Evolutionary conservation across 2,113 vertebrate species (phyloP).

Genomic region (Hemicordylus capensis): DNA sequence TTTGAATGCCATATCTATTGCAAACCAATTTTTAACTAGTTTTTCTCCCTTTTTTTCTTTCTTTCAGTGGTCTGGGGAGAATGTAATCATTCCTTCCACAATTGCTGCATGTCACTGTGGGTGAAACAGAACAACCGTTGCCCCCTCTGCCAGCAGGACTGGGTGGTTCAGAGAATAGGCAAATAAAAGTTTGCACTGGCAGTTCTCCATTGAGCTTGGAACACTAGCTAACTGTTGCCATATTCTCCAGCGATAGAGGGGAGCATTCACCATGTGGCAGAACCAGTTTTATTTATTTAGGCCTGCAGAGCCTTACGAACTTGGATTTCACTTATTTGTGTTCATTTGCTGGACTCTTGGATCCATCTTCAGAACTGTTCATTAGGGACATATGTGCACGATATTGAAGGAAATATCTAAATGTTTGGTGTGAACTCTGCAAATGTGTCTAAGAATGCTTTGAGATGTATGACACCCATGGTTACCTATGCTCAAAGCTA

Average conservation of each 20-base stretch:
- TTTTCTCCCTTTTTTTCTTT: conserved; percentile 57
- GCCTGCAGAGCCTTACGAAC: not conserved
- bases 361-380: conserved; percentile 47
- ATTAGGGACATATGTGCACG: conserved; percentile 14
- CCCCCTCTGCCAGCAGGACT: conserved; percentile 98
- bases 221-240: conserved; percentile 12
- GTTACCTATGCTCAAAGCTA: conserved; percentile 16
- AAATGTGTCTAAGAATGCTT: conserved; percentile 31
- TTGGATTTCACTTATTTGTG: conserved; percentile 24
- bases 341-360: not conserved
- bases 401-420: conserved; percentile 38
- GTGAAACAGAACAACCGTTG: conserved; percentile 99
- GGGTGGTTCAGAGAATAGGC: conserved; percentile 99
- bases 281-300: conserved; percentile 1
- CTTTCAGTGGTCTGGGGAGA: conserved; percentile 98
- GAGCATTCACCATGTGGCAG: not conserved
- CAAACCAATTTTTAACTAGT: conserved; percentile 39
- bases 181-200: conserved; percentile 77
- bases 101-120: conserved; percentile 99
- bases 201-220: conserved; percentile 6
- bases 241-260: not conserved
- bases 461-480: conserved; percentile 4
- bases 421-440: conserved; percentile 30
- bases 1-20: not conserved
- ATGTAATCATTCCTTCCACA: conserved; percentile 99